phyloP scores from a whole-genome alignment of 2,797 vertebrate genomes.

The Serranus cabrilla region DNA sequence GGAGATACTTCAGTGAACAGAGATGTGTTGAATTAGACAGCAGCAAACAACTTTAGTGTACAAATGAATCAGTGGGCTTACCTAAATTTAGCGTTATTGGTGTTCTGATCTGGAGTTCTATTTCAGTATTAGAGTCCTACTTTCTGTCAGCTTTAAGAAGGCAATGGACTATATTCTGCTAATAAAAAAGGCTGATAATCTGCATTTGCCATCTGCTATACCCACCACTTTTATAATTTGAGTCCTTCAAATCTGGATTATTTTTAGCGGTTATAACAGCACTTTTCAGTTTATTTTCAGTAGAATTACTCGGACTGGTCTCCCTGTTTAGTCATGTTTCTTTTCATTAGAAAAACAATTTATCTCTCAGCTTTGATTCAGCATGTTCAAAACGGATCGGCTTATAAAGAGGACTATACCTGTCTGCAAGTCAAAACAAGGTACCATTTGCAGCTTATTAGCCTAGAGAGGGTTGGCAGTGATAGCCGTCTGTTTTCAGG shows the following conservation, averaged over 20 bases:
- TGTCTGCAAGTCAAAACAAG: constrained; percentile 9
- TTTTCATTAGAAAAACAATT: background rate
- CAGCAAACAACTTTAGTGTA: background rate
- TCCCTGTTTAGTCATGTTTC: background rate
- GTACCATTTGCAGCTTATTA: background rate
- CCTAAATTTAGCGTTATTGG: background rate
- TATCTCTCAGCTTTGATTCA: background rate
- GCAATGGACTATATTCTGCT: background rate
- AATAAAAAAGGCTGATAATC: background rate
- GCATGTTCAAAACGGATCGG: background rate
- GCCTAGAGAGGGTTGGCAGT: background rate
- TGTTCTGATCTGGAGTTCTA: background rate
- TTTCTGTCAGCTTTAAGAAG: background rate
- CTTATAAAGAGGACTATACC: background rate
- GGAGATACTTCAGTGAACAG: background rate
- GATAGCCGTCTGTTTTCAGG: background rate
- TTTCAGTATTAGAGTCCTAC: background rate
- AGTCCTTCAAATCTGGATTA: background rate
- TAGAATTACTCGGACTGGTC: background rate
- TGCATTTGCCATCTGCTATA: background rate
- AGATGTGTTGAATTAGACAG: background rate
- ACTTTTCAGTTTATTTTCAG: background rate
- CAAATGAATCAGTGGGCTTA: background rate
- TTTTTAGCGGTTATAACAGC: background rate
- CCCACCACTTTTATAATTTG: background rate